Base-by-base conservation (phyloP, 2,888 invertebrate species). In the Ophion ellenae region DNA sequence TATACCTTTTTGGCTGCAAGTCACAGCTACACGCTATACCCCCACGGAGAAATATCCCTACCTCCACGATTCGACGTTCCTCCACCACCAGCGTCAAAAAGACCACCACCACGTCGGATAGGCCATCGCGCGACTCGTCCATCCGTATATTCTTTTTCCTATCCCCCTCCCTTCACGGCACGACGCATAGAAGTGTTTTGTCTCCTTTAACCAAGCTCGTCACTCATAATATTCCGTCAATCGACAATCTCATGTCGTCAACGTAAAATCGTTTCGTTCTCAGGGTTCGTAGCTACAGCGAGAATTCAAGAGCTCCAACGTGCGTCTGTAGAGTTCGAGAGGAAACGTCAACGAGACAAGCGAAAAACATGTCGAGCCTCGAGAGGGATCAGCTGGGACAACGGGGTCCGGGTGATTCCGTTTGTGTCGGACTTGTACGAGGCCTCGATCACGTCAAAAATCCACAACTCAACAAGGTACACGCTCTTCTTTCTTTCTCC, bases 401-500 rank as follows among this genome's bases (percentile, higher is more conserved):
- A 86, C 95, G 95, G 91, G 94, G 95, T 47, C 91, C 93, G 5
- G 95, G 95, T 80, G 96, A 96, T 91, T 92, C 93, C 80, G 93
- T 95, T 88, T 94, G 95, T 87, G 94, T 95, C 89, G 95, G 95
- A 92, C 95, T 95, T 83, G 92, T 96, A 80, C 95, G 96, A 80
- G 97, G 97, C 81, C 95, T 97, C 87, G 97, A 97, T 94, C 96
- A 96, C 87, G 94, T 97, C 69, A 95, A 95, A 85, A 95, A 96
- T 92, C 96, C 97, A 2, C 95, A 96, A 82, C 95, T 97, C 11
- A 97, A 97, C 93, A 97, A 97, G 96, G 97, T 97, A 93, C 89
- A 92, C 87, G 57, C 36, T 82, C 47, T 57, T 24, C 11, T 28
- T n/a, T 1, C 10, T 47, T 11, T 14, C 47, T 53, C 5, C 14